phyloP scores from a whole-genome alignment of 2,797 vertebrate species.

The Picus viridis region DNA sequence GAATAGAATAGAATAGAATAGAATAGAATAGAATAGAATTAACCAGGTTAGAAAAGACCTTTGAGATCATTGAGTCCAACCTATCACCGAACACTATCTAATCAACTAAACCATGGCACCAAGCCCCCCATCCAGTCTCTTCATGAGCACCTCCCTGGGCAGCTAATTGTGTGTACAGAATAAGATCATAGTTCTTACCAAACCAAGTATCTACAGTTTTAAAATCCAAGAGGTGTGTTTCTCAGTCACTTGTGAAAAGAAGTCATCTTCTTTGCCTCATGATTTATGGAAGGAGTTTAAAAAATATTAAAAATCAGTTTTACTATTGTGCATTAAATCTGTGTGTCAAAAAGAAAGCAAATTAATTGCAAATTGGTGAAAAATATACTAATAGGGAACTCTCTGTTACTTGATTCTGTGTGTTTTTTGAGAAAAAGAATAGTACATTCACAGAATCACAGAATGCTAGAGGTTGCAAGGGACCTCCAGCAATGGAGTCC shows the following conservation, averaged over 20 bases:
- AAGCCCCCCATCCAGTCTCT: too few relatives aligned
- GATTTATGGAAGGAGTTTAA: not conserved
- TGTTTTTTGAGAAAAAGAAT: not conserved
- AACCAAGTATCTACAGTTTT: not conserved
- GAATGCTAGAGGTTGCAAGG: too few relatives aligned
- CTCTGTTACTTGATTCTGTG: not conserved
- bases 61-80: too few relatives aligned
- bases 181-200: not conserved
- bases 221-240: not conserved
- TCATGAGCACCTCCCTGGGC: too few relatives aligned
- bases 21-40: not conserved
- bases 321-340: not conserved
- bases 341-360: not conserved
- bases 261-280: not conserved
- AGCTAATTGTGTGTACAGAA: not conserved
- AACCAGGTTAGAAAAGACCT: too few relatives aligned
- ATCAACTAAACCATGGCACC: too few relatives aligned
- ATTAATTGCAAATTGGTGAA: not conserved
- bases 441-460: not conserved
- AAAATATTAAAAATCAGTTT: not conserved
- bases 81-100: too few relatives aligned
- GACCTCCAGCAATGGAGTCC: too few relatives aligned
- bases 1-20: too few relatives aligned
- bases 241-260: not conserved
- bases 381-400: not conserved